Evolutionary conservation across 1,140 invertebrate genomes (phyloP).

Genomic region (Drosophila micromelanica): DNA sequence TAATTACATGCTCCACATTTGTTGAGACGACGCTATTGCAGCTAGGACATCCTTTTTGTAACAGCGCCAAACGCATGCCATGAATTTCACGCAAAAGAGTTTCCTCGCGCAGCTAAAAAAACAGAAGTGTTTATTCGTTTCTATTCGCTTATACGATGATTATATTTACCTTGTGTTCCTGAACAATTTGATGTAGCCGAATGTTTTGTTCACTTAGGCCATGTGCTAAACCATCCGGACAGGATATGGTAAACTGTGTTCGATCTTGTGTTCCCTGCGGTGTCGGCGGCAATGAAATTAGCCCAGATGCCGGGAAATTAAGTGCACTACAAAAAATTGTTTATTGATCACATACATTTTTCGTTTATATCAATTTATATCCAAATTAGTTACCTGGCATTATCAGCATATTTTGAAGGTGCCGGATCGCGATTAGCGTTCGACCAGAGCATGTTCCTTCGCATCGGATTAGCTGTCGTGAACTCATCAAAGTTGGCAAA

Average conservation of each 20-base stretch:
- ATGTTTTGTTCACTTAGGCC: constrained; percentile 91
- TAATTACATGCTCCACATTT: constrained; percentile 82
- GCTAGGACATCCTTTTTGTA: constrained; percentile 89
- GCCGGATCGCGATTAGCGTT: constrained; percentile 50
- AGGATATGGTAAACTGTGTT: constrained; percentile 67
- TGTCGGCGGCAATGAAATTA: constrained; percentile 73
- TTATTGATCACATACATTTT: neutral
- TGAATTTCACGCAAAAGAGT: constrained; percentile 89
- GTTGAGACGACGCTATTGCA: constrained; percentile 73
- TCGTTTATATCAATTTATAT: neutral
- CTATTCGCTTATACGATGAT: neutral
- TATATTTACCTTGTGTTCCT: constrained; percentile 89
- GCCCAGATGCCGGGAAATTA: constrained; percentile 56
- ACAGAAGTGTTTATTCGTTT: neutral
- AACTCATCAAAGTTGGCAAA: constrained; percentile 40
- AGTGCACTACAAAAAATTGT: constrained; percentile 38
- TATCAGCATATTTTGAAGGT: constrained; percentile 50
- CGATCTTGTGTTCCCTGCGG: constrained; percentile 68
- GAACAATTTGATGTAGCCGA: constrained; percentile 91
- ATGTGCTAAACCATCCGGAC: constrained; percentile 92
- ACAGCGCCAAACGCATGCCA: constrained; percentile 88
- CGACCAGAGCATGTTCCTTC: constrained; percentile 62
- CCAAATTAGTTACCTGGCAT: constrained; percentile 27
- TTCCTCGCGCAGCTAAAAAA: constrained; percentile 87
- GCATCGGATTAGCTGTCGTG: constrained; percentile 29